Percentiles rank a stretch among this genome's conserved stretches.
phyloP scores from a whole-genome alignment of 2,113 vertebrate genomes.

The Spheniscus mendiculus region DNA sequence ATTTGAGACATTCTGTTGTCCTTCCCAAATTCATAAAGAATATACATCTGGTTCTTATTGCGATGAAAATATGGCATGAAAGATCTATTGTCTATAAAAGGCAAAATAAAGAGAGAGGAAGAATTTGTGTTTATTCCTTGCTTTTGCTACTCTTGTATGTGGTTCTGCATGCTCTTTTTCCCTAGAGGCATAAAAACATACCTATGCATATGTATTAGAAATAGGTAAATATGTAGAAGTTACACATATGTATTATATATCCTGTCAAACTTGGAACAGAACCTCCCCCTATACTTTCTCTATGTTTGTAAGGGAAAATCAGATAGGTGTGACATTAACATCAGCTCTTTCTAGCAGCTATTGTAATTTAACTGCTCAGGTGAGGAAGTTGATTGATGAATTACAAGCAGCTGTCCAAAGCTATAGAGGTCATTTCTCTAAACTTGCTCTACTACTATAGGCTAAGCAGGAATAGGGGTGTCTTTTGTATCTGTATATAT shows the following conservation, averaged over 20 bases:
- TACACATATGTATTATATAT: background rate
- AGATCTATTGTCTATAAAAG: background rate
- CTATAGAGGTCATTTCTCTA: conserved; percentile 45
- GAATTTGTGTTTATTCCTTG: background rate
- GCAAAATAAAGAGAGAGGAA: background rate
- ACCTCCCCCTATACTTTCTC: background rate
- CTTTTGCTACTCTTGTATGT: background rate
- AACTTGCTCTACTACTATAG: conserved; percentile 38
- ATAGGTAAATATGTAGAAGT: background rate
- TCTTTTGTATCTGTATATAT: conserved; percentile 22
- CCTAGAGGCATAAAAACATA: background rate
- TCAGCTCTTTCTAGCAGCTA: conserved; percentile 55
- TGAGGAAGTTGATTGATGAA: conserved; percentile 62
- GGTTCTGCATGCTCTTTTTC: background rate
- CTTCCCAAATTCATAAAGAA: background rate
- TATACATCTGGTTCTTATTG: background rate
- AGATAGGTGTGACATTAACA: conserved; percentile 68
- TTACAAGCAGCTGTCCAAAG: conserved; percentile 62
- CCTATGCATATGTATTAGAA: background rate
- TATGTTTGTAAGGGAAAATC: conserved; percentile 28
- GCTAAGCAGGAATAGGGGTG: conserved; percentile 52
- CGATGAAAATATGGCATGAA: background rate
- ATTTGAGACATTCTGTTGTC: background rate
- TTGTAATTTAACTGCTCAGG: conserved; percentile 62
- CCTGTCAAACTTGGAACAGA: background rate